Evolutionary conservation across 1,140 invertebrate genomes (phyloP).

Genomic region (Plectrocnemia conspersa): DNA sequence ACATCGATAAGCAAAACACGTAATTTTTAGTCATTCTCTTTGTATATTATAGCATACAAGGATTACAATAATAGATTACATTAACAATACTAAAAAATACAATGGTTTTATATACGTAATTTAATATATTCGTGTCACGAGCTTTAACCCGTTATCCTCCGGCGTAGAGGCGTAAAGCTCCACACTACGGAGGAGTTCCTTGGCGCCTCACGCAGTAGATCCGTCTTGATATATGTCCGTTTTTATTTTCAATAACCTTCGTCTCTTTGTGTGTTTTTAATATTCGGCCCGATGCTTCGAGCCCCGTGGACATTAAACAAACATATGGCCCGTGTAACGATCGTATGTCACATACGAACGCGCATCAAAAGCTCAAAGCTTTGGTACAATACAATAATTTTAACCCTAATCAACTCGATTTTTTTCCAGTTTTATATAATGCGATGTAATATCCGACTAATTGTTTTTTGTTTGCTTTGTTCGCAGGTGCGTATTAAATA

Average conservation of each 20-base stretch:
- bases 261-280: slow-evolving; percentile 20
- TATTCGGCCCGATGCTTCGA: slow-evolving; percentile 2
- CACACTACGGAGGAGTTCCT: slow-evolving; percentile 3
- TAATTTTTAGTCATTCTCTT: too few species aligned
- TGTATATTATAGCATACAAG: too few species aligned
- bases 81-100: too few species aligned
- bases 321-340: slow-evolving; percentile 20
- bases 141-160: neutral
- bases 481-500: slow-evolving; percentile 8
- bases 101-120: too few species aligned
- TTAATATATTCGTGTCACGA: too few species aligned
- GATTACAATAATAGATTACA: too few species aligned
- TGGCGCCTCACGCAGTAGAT: slow-evolving; percentile 21
- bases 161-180: slow-evolving; percentile 4
- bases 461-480: slow-evolving; percentile 8
- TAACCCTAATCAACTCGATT: neutral
- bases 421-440: too few species aligned
- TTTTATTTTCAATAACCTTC: slow-evolving; percentile 25
- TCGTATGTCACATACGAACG: neutral
- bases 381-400: neutral
- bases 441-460: too few species aligned
- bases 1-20: too few species aligned
- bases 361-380: neutral
- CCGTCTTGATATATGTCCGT: slow-evolving; percentile 26
- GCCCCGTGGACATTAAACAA: slow-evolving; percentile 14